phyloP scores from a whole-genome alignment of 2,113 vertebrate species.

The Chaenogobius annularis region DNA sequence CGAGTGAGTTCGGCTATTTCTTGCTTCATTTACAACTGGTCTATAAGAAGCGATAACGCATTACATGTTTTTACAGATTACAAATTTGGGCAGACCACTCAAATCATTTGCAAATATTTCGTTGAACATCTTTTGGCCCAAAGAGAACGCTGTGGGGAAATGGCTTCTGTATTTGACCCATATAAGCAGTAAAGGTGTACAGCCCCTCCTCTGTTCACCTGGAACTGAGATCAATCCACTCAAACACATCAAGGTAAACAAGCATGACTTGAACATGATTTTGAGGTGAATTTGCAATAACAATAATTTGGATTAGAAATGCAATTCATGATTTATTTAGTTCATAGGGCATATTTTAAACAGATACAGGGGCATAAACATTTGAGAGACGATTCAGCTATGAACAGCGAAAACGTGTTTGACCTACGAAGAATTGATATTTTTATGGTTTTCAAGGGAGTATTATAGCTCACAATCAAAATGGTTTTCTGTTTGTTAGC shows the following conservation, averaged over 20 bases:
- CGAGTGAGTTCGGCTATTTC: slow-evolving; percentile 72
- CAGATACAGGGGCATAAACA: too few species aligned
- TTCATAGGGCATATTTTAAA: too few species aligned
- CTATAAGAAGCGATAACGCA: background rate
- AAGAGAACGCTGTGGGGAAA: slow-evolving; percentile 84
- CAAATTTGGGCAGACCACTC: slow-evolving; percentile 87
- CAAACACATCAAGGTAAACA: slow-evolving; percentile 64
- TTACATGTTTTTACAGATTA: slow-evolving; percentile 74
- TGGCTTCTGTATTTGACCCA: slow-evolving; percentile 90
- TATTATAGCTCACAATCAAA: too few species aligned
- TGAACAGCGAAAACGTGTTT: too few species aligned
- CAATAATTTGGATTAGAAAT: too few species aligned
- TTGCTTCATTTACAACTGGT: background rate
- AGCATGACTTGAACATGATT: background rate
- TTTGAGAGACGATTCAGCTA: too few species aligned
- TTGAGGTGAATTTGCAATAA: background rate
- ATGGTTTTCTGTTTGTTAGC: too few species aligned
- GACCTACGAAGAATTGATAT: too few species aligned
- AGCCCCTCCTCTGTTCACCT: slow-evolving; percentile 82
- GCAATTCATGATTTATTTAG: too few species aligned
- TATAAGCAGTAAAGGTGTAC: slow-evolving; percentile 80
- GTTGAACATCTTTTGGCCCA: slow-evolving; percentile 89
- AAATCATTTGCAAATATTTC: slow-evolving; percentile 86
- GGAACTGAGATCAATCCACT: slow-evolving; percentile 76
- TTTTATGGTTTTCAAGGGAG: too few species aligned